Evolutionary conservation across 2,113 vertebrate genomes (phyloP).

Genomic region (Orientallactaga bullata): DNA sequence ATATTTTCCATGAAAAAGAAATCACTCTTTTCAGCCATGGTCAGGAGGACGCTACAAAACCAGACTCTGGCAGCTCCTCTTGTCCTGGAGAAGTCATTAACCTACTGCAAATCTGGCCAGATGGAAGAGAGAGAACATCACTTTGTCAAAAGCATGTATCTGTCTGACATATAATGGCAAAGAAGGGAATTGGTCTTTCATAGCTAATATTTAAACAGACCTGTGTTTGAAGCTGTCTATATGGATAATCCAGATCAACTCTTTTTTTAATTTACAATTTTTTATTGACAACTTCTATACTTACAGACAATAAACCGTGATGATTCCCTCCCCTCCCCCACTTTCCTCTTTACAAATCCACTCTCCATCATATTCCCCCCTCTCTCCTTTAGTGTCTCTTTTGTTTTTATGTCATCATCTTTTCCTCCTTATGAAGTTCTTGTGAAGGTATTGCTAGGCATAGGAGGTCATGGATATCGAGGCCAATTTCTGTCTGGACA

Average conservation of each 20-base stretch:
- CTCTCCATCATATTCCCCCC: no score
- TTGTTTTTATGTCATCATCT: no score
- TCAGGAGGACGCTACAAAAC: conserved; percentile 30
- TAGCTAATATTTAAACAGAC: background rate
- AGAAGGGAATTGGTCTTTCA: background rate
- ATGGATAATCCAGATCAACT: background rate
- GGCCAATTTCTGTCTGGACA: no score
- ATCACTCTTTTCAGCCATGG: background rate
- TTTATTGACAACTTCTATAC: no score
- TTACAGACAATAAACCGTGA: no score
- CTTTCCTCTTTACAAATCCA: no score
- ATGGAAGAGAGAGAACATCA: background rate
- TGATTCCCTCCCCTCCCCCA: no score
- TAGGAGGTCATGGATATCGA: no score
- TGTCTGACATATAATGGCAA: conserved; percentile 7
- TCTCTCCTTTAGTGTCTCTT: no score
- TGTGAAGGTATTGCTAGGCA: no score
- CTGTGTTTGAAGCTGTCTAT: background rate
- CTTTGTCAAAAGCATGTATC: conserved; percentile 39
- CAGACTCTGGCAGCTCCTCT: conserved; percentile 40
- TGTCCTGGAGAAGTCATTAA: conserved; percentile 70
- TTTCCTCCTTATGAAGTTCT: no score
- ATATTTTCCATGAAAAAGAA: conserved; percentile 42
- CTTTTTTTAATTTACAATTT: background rate
- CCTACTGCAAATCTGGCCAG: background rate